These are phyloP conservation scores for Apamea epomidion DNA, from an alignment of 2,888 invertebrate genomes.

Conservation along the genomic window DNA sequence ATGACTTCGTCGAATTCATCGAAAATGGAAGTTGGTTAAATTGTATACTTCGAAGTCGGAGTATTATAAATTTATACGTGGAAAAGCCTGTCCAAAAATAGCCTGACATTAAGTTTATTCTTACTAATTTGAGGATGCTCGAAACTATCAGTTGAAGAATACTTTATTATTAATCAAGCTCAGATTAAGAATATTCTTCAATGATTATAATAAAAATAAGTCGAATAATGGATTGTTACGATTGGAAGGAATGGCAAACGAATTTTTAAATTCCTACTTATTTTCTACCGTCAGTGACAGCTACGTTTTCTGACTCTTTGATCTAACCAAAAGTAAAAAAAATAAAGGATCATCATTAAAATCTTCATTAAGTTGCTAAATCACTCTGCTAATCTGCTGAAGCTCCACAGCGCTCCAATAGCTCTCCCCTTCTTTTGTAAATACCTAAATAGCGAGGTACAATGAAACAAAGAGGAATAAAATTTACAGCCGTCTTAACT, in stretches of 20 bases:
- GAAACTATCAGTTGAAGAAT: not conserved
- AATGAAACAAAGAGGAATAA: conserved; percentile 38
- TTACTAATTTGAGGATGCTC: not conserved
- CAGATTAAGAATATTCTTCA: not conserved
- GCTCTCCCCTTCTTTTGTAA: not conserved
- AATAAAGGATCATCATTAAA: not conserved
- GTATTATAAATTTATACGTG: conserved; percentile 18
- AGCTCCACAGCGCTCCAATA: not conserved
- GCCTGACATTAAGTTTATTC: not conserved
- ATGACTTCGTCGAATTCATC: conserved; percentile 1
- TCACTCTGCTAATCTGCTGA: not conserved
- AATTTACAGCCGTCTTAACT: conserved; percentile 44
- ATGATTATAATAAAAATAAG: not conserved
- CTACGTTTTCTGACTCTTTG: not conserved
- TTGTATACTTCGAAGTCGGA: conserved; percentile 11
- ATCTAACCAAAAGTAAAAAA: not conserved
- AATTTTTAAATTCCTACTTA: not conserved
- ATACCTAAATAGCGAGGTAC: not conserved
- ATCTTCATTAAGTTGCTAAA: not conserved
- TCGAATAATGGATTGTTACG: not conserved
- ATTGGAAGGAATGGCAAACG: not conserved
- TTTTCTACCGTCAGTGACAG: not conserved
- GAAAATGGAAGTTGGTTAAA: conserved; percentile 20
- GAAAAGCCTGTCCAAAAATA: conserved; percentile 2
- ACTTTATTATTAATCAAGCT: not conserved